A percentile compares a stretch with the other conserved stretches of the same genome.
Evolutionary conservation across 2,797 vertebrate species (phyloP).

Genomic region (Hypotaenidia philippensis): DNA sequence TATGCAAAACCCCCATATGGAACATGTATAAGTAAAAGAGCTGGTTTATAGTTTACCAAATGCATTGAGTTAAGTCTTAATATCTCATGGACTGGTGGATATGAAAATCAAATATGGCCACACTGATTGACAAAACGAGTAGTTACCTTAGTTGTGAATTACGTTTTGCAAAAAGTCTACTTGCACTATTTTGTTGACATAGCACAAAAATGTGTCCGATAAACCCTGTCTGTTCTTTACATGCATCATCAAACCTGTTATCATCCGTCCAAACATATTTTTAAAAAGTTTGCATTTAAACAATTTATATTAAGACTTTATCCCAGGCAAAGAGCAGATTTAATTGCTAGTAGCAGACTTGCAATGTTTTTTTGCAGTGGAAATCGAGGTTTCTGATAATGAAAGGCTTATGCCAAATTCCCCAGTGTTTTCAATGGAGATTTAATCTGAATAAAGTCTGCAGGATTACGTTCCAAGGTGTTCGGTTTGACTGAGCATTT

Average conservation of each 20-base stretch:
- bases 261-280: not conserved
- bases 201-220: not conserved
- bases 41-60: not conserved
- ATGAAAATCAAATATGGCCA: conserved; percentile 31
- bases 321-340: not conserved
- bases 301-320: not conserved
- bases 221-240: not conserved
- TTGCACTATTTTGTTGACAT: not conserved
- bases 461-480: conserved; percentile 13
- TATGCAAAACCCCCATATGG: not conserved
- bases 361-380: not conserved
- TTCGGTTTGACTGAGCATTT: conserved; percentile 20
- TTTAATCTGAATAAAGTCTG: conserved; percentile 36
- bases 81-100: not conserved
- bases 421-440: not conserved
- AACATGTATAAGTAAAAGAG: not conserved
- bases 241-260: not conserved
- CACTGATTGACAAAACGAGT: not conserved
- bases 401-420: conserved; percentile 21
- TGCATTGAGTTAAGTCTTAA: not conserved
- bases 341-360: conserved; percentile 11
- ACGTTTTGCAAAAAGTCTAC: not conserved
- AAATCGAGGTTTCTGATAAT: conserved; percentile 14
- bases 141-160: not conserved
- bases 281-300: not conserved